Conservation (phyloP, 2,797 vertebrate species). For the Neosilurus mollespiculum region DNA sequence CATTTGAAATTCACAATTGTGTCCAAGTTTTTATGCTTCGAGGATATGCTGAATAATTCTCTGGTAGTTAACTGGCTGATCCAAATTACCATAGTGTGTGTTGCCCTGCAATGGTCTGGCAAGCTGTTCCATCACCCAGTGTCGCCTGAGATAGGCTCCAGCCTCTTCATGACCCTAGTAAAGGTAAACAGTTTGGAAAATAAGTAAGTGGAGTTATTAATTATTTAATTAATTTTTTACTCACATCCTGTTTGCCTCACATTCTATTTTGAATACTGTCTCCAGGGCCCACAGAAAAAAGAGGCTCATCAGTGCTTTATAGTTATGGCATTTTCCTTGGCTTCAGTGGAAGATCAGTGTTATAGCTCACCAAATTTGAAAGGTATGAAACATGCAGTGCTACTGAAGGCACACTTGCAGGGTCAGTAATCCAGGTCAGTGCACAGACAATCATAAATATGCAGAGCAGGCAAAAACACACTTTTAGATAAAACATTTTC, state of each 20-base stretch:
- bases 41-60: no score
- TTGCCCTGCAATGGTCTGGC: no score
- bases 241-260: not conserved
- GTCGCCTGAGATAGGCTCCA: no score
- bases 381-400: not conserved
- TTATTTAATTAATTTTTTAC: not conserved
- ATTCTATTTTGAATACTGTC: not conserved
- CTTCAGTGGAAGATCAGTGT: not conserved
- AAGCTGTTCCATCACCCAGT: no score
- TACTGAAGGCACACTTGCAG: not conserved
- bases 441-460: not conserved
- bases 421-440: not conserved
- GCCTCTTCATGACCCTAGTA: no score
- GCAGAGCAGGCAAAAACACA: not conserved
- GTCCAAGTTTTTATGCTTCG: no score
- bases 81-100: no score
- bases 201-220: no score
- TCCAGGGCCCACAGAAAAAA: not conserved
- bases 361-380: not conserved
- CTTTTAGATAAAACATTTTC: not conserved
- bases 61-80: no score
- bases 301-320: not conserved
- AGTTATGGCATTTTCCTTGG: not conserved
- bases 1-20: no score
- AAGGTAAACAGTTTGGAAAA: no score